Base-by-base conservation (phyloP, 2,888 invertebrate species). In the Epirrita christyi region DNA sequence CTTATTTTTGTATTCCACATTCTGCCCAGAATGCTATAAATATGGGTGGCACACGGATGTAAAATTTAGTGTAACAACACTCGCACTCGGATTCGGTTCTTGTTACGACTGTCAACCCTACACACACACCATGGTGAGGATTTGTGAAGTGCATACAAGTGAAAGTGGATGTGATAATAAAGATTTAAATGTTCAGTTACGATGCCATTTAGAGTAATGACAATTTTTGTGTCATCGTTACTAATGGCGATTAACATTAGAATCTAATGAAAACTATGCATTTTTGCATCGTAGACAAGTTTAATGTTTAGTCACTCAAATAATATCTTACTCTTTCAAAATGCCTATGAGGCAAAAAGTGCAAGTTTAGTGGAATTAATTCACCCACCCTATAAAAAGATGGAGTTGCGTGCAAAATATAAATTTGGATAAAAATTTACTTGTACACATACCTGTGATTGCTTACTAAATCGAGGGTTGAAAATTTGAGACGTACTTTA, bases 51-150 rank as follows among this genome's bases (percentile, higher is more conserved):
- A 78, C 68, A 71, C 78, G 77, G 77, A 80, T 78, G 81, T 79
- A 77, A 80, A 84, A 78, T 83, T 81, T 86, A 92, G 92, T 92
- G 92, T 91, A 89, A 89, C 86, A 86, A 80, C 90, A 92, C 89
- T 90, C 92, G 92, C 92, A 90, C 88, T 87, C 90, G 81, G 83
- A 83, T 88, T 88, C 88, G 81, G 92, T 92, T 91, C 91, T 88
- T 88, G 88, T 91, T 88, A 86, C 88, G 72, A 79, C 86, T 80
- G 78, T 74, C 81, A 81, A 82, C 79, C 80, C 83, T 76, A 80
- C 73, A 77, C 71, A 76, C 63, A 69, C 80, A 85, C 69, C 76
- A 90, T 92, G 91, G 91, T 92, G 89, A 92, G 91, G 72, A 79
- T 68, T 68, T 55, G 58, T 61, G 55, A 53, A 52, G 50, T 59